Conservation (phyloP, 2,888 invertebrate genomes). For the Caenorhabditis becei region DNA sequence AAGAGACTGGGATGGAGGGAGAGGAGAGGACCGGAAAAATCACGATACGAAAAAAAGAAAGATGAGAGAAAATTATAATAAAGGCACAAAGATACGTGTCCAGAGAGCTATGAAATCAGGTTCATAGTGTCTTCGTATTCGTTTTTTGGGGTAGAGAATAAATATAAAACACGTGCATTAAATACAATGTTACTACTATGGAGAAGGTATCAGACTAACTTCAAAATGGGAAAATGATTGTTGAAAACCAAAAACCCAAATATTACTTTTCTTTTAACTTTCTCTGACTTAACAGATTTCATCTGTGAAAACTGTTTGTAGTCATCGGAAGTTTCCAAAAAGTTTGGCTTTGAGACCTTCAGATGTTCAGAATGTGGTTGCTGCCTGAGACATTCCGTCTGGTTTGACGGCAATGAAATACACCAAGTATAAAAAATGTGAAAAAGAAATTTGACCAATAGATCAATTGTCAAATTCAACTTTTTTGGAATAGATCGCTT, state of each 20-base stretch:
- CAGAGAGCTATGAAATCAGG: not conserved
- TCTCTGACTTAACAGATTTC: too few species aligned
- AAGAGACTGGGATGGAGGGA: not conserved
- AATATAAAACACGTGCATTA: not conserved
- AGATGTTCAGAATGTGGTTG: not conserved
- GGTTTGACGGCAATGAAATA: not conserved
- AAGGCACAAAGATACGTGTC: constrained; percentile 3
- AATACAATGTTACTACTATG: too few species aligned
- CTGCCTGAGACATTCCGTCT: not conserved
- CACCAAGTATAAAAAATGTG: too few species aligned
- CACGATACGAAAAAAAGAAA: constrained; percentile 15
- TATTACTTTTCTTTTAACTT: too few species aligned
- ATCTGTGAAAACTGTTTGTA: too few species aligned
- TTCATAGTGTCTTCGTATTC: constrained; percentile 1
- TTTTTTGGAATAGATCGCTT: constrained; percentile 48
- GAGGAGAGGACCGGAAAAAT: constrained; percentile 30
- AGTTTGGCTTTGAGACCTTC: not conserved
- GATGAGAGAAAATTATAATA: not conserved
- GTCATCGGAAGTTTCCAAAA: too few species aligned
- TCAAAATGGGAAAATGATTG: too few species aligned
- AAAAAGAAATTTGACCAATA: constrained; percentile 5
- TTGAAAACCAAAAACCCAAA: too few species aligned
- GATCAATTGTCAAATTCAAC: constrained; percentile 20
- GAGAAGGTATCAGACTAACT: too few species aligned
- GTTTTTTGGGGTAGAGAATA: not conserved